Percentiles rank a stretch among this genome's conserved stretches.
Evolutionary conservation across 2,888 invertebrate species (phyloP).

Genomic region (Melanargia galathea): DNA sequence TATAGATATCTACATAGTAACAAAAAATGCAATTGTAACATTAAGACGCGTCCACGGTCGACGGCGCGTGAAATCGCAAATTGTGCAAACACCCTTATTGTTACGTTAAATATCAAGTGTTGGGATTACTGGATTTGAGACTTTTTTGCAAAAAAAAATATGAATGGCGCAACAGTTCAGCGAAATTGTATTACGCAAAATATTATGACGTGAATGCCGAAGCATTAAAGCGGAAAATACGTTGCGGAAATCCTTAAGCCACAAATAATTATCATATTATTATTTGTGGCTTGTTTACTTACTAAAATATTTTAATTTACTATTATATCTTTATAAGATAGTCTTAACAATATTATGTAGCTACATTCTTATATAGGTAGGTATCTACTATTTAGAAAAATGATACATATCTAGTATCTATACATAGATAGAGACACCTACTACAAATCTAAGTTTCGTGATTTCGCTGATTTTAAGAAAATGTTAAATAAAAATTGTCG

Average conservation of each 20-base stretch:
- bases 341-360: no score
- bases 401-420: no score
- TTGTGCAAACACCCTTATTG: conserved; percentile 47
- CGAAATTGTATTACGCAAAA: conserved; percentile 30
- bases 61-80: conserved; percentile 43
- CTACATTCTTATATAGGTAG: no score
- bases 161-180: conserved; percentile 21
- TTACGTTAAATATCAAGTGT: conserved; percentile 36
- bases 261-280: not conserved
- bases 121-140: conserved; percentile 23
- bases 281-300: no score
- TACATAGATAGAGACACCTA: no score
- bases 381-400: no score
- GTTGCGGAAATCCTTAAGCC: not conserved
- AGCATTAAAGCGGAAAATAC: conserved; percentile 10
- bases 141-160: conserved; percentile 19
- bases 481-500: no score
- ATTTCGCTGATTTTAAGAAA: no score
- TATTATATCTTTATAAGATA: no score
- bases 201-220: conserved; percentile 33
- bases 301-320: no score
- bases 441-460: no score
- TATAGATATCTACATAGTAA: not conserved
- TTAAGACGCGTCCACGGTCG: conserved; percentile 20
- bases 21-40: conserved; percentile 17